These are phyloP conservation scores for Isichthys henryi DNA, from an alignment of 2,113 vertebrate genomes.

Conservation along the genomic window DNA sequence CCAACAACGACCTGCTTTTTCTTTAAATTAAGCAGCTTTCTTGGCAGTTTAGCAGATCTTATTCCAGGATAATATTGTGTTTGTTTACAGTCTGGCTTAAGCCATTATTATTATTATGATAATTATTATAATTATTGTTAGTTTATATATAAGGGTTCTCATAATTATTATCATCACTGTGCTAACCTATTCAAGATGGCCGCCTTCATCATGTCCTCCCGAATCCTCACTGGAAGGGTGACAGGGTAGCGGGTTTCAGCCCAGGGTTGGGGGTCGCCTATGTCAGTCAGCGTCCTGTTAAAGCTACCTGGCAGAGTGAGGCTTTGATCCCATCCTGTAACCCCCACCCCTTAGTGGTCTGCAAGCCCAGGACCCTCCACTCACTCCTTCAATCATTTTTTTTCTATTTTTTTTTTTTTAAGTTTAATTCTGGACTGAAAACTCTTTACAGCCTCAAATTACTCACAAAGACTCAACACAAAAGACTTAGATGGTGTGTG, in stretches of 20 bases:
- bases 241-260: background rate
- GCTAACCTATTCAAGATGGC: background rate
- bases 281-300: background rate
- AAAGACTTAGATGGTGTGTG: slow-evolving; percentile 32
- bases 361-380: background rate
- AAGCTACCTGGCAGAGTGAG: background rate
- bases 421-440: slow-evolving; percentile 18
- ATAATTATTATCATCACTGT: background rate
- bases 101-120: slow-evolving; percentile 13
- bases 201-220: background rate
- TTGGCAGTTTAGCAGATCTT: slow-evolving; percentile 6
- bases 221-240: background rate
- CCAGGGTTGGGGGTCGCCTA: background rate
- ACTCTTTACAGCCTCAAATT: slow-evolving; percentile 12
- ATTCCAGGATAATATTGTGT: background rate
- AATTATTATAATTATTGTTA: slow-evolving; percentile 1
- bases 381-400: background rate
- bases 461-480: slow-evolving; percentile 9
- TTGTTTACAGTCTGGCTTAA: slow-evolving; percentile 8
- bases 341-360: background rate
- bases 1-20: background rate
- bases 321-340: background rate
- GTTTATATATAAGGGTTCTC: background rate
- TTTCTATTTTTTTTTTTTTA: background rate
- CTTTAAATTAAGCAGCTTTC: background rate